phyloP scores from a whole-genome alignment of 2,113 vertebrate species.

The Trinectes maculatus region DNA sequence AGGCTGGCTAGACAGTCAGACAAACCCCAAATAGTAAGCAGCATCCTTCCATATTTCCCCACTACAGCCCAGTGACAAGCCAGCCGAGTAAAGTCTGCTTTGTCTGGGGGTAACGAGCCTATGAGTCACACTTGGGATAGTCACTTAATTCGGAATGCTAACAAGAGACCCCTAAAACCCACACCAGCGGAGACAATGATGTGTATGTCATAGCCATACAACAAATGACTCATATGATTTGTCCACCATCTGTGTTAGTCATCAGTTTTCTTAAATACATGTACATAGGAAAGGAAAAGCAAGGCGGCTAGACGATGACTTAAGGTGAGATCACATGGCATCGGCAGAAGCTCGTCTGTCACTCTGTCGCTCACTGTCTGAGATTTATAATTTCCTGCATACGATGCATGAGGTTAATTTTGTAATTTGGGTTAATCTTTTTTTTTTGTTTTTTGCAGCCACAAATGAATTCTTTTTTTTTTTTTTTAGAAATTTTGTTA shows the following conservation, averaged over 20 bases:
- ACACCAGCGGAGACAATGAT: constrained; percentile 64
- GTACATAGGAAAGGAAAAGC: constrained; percentile 59
- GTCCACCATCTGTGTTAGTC: constrained; percentile 70
- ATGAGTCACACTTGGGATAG: constrained; percentile 67
- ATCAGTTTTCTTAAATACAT: constrained; percentile 50
- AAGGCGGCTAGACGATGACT: constrained; percentile 70
- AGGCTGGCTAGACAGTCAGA: constrained; percentile 60
- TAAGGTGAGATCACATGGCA: constrained; percentile 61
- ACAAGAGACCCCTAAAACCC: constrained; percentile 76
- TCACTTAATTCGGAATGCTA: constrained; percentile 58
- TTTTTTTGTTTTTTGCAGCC: too few relatives aligned
- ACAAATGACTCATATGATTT: constrained; percentile 62
- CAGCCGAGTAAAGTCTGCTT: constrained; percentile 55
- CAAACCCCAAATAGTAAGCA: constrained; percentile 61
- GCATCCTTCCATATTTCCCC: constrained; percentile 59
- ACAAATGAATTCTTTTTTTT: too few relatives aligned
- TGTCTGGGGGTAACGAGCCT: constrained; percentile 63
- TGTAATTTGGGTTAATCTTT: too few relatives aligned
- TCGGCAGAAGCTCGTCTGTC: constrained; percentile 34
- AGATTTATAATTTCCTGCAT: too few relatives aligned
- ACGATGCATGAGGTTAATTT: too few relatives aligned
- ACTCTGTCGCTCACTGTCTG: constrained; percentile 31
- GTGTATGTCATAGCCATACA: constrained; percentile 57
- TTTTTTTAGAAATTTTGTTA: too few relatives aligned
- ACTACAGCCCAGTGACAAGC: constrained; percentile 53